Evolutionary conservation across 1,140 invertebrate species (phyloP).

Genomic region (Conus ventricosus): DNA sequence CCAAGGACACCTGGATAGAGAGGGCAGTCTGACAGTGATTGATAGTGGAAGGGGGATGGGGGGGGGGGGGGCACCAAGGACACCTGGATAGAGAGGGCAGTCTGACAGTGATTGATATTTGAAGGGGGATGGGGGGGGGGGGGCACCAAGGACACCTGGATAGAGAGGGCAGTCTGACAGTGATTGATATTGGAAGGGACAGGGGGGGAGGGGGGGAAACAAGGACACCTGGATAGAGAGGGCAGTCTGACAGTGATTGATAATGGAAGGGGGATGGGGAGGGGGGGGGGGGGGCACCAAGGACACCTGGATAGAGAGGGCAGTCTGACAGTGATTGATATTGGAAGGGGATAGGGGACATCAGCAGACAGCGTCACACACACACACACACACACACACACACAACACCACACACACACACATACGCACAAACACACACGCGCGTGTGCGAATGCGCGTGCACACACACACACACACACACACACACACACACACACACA

Average conservation of each 20-base stretch:
- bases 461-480: slow-evolving; percentile 19
- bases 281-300: not conserved
- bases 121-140: too few species aligned
- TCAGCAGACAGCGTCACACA: too few species aligned
- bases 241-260: not conserved
- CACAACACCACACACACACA: not conserved
- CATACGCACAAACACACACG: not conserved
- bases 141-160: too few species aligned
- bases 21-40: too few species aligned
- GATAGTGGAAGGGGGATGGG: too few species aligned
- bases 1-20: too few species aligned
- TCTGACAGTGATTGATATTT: too few species aligned
- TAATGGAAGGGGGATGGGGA: not conserved
- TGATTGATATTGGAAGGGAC: too few species aligned
- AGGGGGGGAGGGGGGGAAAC: too few species aligned
- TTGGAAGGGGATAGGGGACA: too few species aligned
- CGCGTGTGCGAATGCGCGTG: not conserved
- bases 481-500: not conserved
- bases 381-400: slow-evolving; percentile 23
- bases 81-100: slow-evolving; percentile 75
- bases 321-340: too few species aligned
- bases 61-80: slow-evolving; percentile 74
- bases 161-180: too few species aligned
- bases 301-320: slow-evolving; percentile 1
- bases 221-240: not conserved